Base-by-base conservation (phyloP, 2,797 vertebrate genomes). In the Zenarchopterus dispar region DNA sequence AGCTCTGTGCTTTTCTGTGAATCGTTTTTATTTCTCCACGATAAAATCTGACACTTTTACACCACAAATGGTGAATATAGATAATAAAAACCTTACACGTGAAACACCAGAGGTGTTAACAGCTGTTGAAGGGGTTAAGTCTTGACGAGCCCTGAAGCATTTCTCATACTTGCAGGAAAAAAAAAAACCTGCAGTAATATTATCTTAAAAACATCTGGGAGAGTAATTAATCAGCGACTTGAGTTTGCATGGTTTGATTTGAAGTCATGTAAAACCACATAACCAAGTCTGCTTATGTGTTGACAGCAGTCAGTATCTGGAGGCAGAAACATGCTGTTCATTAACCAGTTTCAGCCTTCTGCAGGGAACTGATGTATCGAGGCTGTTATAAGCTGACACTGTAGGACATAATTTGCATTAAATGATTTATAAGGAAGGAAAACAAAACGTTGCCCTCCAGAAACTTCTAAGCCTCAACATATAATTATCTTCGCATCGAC, bases 401-500 rank as follows among this genome's bases (percentile, higher is more conserved):
- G 54, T 74, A 46, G 21, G 28, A 63, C 52, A 42, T 70, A 5
- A 76, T 67, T 66, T 74, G 59, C 57, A 68, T 65, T 58, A 67
- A 70, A 67, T 56, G 62, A 73, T 75, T 73, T 71, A 41, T 11
- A 6, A 22, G 52, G n/a, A 42, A 62, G 42, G 41, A 65, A 56
- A 39, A 39, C n/a, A 62, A 21, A 69, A 56, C 51, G 42, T 64
- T 50, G 57, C 33, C 57, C 45, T 57, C 8, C 22, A 53, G 56
- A 63, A 33, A 47, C 51, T 47, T 8, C 36, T 57, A 43, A 18
- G 10, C 68, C 57, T 70, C 2, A 70, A 54, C 47, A 10, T 71
- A 57, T 70, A 63, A 67, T 62, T 55, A 66, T 46, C 48, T 41
- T 19, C 49, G 23, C 3, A 33, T 55, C 11, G 21, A 21, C 42